These are phyloP conservation scores for Aphidius ervi DNA, from an alignment of 1,140 invertebrate species.

Conservation along the genomic window DNA sequence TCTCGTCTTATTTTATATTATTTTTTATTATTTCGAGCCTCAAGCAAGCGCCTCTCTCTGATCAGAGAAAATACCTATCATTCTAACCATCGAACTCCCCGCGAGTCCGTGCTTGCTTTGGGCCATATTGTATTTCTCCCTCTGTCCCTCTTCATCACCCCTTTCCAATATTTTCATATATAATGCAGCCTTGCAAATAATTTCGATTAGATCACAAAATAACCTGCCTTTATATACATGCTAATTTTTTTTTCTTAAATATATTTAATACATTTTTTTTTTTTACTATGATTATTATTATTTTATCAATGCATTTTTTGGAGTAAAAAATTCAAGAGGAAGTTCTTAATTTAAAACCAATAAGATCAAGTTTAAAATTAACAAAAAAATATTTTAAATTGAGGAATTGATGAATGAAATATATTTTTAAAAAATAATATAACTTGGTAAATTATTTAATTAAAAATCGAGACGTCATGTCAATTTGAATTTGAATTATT, in stretches of 20 bases:
- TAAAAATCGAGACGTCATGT: too few relatives aligned
- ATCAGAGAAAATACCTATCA: constrained; percentile 20
- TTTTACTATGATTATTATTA: not conserved
- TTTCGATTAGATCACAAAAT: constrained; percentile 20
- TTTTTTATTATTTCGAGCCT: too few relatives aligned
- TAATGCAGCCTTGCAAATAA: constrained; percentile 21
- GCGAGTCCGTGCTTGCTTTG: constrained; percentile 19
- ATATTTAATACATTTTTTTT: constrained; percentile 1
- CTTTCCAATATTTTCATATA: constrained; percentile 16
- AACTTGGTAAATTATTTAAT: too few relatives aligned
- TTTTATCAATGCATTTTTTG: constrained; percentile 10
- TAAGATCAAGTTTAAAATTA: too few relatives aligned
- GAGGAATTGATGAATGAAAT: too few relatives aligned
- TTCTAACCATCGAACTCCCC: constrained; percentile 21
- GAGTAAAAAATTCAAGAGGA: not conserved
- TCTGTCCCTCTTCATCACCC: constrained; percentile 8
- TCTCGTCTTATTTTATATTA: too few relatives aligned
- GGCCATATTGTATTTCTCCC: constrained; percentile 6
- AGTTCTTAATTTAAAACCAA: too few relatives aligned
- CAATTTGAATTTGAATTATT: too few relatives aligned
- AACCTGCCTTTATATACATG: constrained; percentile 6
- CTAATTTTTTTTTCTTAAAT: constrained; percentile 5
- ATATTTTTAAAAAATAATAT: too few relatives aligned
- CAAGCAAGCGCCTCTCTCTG: not conserved
- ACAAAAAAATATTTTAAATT: too few relatives aligned